These are phyloP conservation scores for Platynereis dumerilii DNA, from an alignment of 2,888 invertebrate species.

Conservation along the genomic window DNA sequence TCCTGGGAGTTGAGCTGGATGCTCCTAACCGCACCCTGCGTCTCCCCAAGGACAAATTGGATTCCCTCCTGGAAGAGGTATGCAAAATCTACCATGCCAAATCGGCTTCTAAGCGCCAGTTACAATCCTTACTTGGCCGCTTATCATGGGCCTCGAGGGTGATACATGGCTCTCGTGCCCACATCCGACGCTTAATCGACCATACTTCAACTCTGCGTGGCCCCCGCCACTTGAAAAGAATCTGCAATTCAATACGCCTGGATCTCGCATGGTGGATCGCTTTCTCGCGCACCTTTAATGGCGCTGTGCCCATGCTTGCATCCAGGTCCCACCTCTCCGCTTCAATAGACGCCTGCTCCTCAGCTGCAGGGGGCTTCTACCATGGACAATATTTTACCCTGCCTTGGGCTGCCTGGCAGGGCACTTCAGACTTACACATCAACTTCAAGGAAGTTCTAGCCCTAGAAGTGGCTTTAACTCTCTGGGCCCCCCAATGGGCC, in stretches of 20 bases:
- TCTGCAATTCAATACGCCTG: neutral
- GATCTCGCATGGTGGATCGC: conserved; percentile 9
- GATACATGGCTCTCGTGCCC: conserved; percentile 11
- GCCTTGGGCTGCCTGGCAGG: too few relatives aligned
- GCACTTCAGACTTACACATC: too few relatives aligned
- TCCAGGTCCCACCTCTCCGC: neutral
- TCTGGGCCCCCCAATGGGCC: too few relatives aligned
- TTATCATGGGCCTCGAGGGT: conserved; percentile 21
- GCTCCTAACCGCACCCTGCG: too few relatives aligned
- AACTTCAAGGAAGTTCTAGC: too few relatives aligned
- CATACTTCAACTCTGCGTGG: neutral
- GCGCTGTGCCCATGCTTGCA: neutral
- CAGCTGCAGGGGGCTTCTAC: conserved; percentile 5
- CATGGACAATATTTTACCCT: neutral
- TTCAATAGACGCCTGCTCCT: neutral
- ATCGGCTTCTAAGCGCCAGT: conserved; percentile 6
- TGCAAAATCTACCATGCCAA: neutral
- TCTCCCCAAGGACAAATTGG: neutral
- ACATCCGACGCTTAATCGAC: conserved; percentile 17
- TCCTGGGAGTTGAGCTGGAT: neutral
- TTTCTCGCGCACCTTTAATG: neutral
- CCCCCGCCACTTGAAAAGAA: neutral
- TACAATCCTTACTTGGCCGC: conserved; percentile 4
- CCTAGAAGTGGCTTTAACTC: too few relatives aligned
- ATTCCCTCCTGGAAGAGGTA: too few relatives aligned